Conservation (phyloP, 1,140 invertebrate species). For the Thalassaphorura encarpata region DNA sequence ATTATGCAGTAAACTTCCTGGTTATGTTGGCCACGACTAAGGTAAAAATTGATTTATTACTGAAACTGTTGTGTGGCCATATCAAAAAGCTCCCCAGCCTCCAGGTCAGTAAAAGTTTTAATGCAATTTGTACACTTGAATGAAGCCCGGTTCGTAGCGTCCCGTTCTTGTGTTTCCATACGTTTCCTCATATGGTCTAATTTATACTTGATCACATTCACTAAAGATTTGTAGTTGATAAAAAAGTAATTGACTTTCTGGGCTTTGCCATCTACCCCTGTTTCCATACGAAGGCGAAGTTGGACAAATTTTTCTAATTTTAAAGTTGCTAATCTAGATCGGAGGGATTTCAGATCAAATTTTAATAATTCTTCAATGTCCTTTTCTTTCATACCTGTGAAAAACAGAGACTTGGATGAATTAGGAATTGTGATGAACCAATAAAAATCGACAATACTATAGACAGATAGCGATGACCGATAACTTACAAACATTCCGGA, state of each 20-base stretch:
- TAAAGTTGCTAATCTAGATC: conserved; percentile 71
- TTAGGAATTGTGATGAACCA: not conserved
- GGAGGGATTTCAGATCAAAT: conserved; percentile 88
- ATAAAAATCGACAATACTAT: not conserved
- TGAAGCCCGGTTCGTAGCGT: conserved; percentile 86
- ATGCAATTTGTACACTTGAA: conserved; percentile 85
- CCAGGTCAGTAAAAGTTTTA: conserved; percentile 62
- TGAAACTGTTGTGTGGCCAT: conserved; percentile 68
- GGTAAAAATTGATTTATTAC: no score
- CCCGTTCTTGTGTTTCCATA: conserved; percentile 87
- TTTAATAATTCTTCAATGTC: conserved; percentile 87
- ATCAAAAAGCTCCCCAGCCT: conserved; percentile 88
- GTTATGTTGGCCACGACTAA: no score
- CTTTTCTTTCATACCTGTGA: conserved; percentile 85
- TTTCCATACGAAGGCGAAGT: conserved; percentile 85
- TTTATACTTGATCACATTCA: conserved; percentile 96
- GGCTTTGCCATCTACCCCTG: conserved; percentile 86
- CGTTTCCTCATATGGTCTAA: conserved; percentile 88
- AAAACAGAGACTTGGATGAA: not conserved
- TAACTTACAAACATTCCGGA: conserved; percentile 74
- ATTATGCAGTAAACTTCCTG: no score
- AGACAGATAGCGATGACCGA: not conserved
- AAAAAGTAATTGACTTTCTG: conserved; percentile 97
- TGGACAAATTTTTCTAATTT: conserved; percentile 92
- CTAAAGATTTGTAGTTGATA: conserved; percentile 94